Evolutionary conservation across 2,888 invertebrate genomes (phyloP).

Genomic region (Cyrtodaria siliqua): DNA sequence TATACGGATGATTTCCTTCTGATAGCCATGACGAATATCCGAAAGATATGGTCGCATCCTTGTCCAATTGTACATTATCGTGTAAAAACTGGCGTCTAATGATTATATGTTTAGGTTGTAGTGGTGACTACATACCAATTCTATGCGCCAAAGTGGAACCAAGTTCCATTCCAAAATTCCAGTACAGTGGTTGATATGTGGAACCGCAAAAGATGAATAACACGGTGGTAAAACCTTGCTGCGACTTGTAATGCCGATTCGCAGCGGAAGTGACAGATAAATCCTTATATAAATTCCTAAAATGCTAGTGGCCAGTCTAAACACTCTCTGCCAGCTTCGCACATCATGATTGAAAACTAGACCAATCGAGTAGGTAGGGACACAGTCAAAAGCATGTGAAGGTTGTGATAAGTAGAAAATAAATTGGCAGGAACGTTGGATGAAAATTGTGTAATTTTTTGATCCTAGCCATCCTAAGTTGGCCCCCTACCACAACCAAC

Average conservation of each 20-base stretch:
- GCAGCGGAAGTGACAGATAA: conserved; percentile 72
- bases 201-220: conserved; percentile 80
- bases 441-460: conserved; percentile 87
- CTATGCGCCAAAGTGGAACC: conserved; percentile 89
- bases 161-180: conserved; percentile 86
- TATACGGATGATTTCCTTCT: too few species aligned
- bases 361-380: conserved; percentile 41
- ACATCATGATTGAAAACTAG: conserved; percentile 87
- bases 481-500: conserved; percentile 96
- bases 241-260: conserved; percentile 65
- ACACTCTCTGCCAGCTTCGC: conserved; percentile 94
- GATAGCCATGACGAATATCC: too few species aligned
- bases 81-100: too few species aligned
- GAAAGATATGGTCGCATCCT: too few species aligned
- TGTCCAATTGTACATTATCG: too few species aligned
- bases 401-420: conserved; percentile 85
- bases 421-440: conserved; percentile 89
- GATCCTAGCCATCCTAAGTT: conserved; percentile 94
- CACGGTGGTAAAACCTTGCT: conserved; percentile 73
- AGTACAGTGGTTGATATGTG: conserved; percentile 85
- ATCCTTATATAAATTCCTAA: conserved; percentile 87
- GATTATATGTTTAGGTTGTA: too few species aligned
- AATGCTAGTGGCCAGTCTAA: conserved; percentile 91
- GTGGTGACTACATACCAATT: conserved; percentile 87
- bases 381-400: conserved; percentile 61